Base-by-base conservation (phyloP, 2,797 vertebrate genomes). In the Gallinago stenura region DNA sequence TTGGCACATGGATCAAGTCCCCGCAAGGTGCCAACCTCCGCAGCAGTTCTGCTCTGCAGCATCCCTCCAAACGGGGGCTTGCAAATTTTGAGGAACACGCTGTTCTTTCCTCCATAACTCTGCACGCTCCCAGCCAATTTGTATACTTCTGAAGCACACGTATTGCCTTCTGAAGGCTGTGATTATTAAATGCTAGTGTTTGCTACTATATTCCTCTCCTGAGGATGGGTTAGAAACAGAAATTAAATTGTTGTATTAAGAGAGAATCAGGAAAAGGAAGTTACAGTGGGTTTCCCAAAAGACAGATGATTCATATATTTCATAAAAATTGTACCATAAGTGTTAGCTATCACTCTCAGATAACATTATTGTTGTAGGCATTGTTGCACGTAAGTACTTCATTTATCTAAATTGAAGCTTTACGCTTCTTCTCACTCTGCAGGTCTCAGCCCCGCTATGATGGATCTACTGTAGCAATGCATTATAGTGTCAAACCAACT, bases 291-390 rank as follows among this genome's bases (percentile, higher is more conserved):
- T 57, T 94, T 75, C 91, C 90, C 81, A 77, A 93, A 93, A 96
- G 94, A 94, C 60, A 90, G 53, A 93, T 95, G 93, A 96, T 95
- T 96, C 95, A 93, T 94, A 50, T 54, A 82, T 87, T 95, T 96
- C 86, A 95, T 95, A 77, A 91, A 83, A 95, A 91, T 53, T 35
- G 85, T 64, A 87, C 80, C 22, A 22, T 88, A 83, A 91, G 33
- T 15, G 58, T 89, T 90, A 94, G 80, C 80, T 94, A 64, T 87
- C 16, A 0, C 79, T 96, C 87, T 89, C 80, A 93, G 83, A 95
- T 58, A 96, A 65, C 50, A 41, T 84, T 95, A 73, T 65, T 93
- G 85, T 96, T 96, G 89, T 58, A 95, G 84, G 89, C 70, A 60
- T 71, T 93, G 89, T 86, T 93, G 77, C 81, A 85, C 15, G 1